Evolutionary conservation across 1,140 invertebrate genomes (phyloP), one percentile per base, ranked within the genome.

Genomic region (Lordiphosa stackelbergi): DNA sequence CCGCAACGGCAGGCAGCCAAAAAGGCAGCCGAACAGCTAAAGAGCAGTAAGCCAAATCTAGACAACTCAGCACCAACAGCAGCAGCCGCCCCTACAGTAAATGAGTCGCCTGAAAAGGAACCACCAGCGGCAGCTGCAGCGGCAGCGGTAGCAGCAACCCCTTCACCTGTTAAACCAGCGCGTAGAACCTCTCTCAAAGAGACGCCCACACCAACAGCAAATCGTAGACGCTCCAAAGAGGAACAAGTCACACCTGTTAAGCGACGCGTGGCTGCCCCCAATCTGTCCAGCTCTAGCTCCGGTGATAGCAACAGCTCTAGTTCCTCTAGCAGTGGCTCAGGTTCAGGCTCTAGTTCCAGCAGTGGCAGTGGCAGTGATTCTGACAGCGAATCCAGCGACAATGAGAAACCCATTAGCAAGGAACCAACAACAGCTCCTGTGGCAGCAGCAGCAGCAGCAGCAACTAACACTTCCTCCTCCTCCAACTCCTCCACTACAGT

Each of bases 1-100:
- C 95, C 95, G 0, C 95, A 96, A 85, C 88, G 95, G 36, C 94
- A 96, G 88, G 95, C 95, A 4, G 95, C 95, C 34, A 96, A 96
- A 85, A 97, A 97, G 87, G 95, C 95, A 2, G 94, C 94, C 8
- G 95, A 95, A 69, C 95, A 96, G 77, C 94, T 96, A 37, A 96
- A 96, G 77, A 95, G 93, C 88, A 94, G 93, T 16, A 93, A 93
- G 66, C 89, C 91, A 2, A 35, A 37, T 66, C 88, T 86, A 5
- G 5, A 31, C 46, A 10, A n/a, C 22, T 6, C 53, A 43, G 8
- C 28, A 11, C 12, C 24, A 28, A 0, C 24, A 37, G 31, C 28
- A 9, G 45, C 10, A 19, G 19, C 19, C 2, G 19, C 19, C 19
- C 19, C 3, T 3, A 0, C 19, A 19, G 1, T 16, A 4, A 52